Percentiles rank a stretch among this genome's conserved stretches.
Conservation (phyloP, 2,113 vertebrate species). For the Cacatua alba region DNA sequence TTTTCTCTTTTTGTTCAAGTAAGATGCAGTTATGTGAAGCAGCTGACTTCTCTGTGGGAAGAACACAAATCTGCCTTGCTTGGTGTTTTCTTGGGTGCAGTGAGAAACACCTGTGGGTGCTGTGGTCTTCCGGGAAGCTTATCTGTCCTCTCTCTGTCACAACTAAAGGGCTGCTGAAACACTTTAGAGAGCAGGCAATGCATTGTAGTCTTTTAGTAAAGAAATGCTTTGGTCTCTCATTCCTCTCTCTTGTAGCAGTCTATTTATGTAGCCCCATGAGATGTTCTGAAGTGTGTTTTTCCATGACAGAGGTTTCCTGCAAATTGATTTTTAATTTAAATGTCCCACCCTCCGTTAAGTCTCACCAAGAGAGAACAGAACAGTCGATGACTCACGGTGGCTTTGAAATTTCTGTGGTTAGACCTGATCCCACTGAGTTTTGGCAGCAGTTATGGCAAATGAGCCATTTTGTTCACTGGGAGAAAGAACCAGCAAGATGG, state of each 20-base stretch:
- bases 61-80: background rate
- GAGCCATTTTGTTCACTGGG: conserved; percentile 3
- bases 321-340: background rate
- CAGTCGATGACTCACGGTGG: background rate
- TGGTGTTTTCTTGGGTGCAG: background rate
- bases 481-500: background rate
- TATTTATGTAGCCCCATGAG: background rate
- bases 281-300: conserved; percentile 40
- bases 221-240: background rate
- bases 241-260: background rate
- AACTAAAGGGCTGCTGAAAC: background rate
- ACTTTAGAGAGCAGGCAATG: background rate
- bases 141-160: background rate
- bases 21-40: background rate
- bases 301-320: conserved; percentile 41
- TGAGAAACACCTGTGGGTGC: background rate
- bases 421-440: conserved; percentile 7
- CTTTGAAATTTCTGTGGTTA: conserved; percentile 11
- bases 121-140: background rate
- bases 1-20: background rate
- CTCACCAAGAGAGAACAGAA: background rate
- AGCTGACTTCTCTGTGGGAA: background rate
- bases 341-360: background rate
- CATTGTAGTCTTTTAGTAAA: background rate
- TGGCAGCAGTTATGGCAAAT: background rate